Conservation (phyloP, 2,888 invertebrate genomes). For the Metellina segmentata region DNA sequence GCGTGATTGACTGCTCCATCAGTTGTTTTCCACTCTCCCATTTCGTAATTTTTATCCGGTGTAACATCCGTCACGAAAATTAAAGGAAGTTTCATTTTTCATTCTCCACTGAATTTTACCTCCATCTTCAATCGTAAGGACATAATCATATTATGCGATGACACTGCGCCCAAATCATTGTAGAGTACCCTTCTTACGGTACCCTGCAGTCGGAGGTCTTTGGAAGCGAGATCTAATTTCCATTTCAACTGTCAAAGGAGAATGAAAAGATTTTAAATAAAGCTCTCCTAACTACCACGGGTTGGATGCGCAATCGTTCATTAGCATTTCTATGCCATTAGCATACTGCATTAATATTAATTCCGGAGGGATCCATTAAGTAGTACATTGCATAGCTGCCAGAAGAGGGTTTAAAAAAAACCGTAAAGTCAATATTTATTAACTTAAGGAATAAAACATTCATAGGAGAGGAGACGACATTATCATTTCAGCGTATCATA, state of each 20-base stretch:
- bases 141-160: neutral
- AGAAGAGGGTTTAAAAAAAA: too few relatives aligned
- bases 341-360: constrained; percentile 1
- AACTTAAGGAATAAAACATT: too few relatives aligned
- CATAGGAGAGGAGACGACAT: too few relatives aligned
- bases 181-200: neutral
- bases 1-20: neutral
- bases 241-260: neutral
- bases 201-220: too few relatives aligned
- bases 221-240: too few relatives aligned
- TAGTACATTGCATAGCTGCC: too few relatives aligned
- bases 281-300: neutral
- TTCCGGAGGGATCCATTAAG: neutral
- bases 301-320: neutral
- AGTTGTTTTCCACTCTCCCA: neutral
- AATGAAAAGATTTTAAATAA: constrained; percentile 4
- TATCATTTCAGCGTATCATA: too few relatives aligned
- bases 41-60: constrained; percentile 7
- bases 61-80: neutral
- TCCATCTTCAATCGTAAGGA: neutral
- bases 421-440: too few relatives aligned
- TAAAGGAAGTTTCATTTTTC: neutral
- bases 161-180: neutral
- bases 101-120: neutral
- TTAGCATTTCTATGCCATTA: neutral